Evolutionary conservation across 2,113 vertebrate species (phyloP).

Genomic region (Pristiophorus japonicus): DNA sequence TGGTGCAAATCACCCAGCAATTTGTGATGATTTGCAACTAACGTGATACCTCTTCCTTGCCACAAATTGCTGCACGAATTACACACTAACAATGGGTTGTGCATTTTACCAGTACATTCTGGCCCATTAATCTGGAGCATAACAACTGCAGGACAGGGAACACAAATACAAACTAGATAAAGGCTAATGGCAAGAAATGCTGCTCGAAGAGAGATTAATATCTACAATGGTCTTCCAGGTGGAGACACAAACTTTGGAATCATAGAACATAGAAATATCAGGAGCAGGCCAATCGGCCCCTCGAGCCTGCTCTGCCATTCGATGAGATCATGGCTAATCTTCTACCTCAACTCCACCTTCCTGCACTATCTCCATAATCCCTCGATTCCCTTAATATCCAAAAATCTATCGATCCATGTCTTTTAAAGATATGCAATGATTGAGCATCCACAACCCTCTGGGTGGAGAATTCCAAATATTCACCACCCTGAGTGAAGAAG

Average conservation of each 20-base stretch:
- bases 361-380: too few relatives aligned
- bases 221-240: not conserved
- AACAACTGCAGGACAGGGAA: not conserved
- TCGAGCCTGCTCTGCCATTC: too few relatives aligned
- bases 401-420: too few relatives aligned
- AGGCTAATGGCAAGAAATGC: not conserved
- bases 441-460: too few relatives aligned
- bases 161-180: not conserved
- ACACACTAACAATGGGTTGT: not conserved
- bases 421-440: too few relatives aligned
- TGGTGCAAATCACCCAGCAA: not conserved
- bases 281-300: too few relatives aligned
- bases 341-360: too few relatives aligned
- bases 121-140: not conserved
- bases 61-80: not conserved
- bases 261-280: too few relatives aligned
- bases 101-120: not conserved
- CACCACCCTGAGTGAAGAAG: too few relatives aligned
- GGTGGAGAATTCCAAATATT: too few relatives aligned
- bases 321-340: too few relatives aligned
- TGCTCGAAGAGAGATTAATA: not conserved
- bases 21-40: not conserved
- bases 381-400: too few relatives aligned
- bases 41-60: not conserved
- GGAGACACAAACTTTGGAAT: not conserved